A percentile compares a stretch with the other conserved stretches of the same genome.
phyloP scores from a whole-genome alignment of 1,140 invertebrate species.

The Drosophila nikananu region DNA sequence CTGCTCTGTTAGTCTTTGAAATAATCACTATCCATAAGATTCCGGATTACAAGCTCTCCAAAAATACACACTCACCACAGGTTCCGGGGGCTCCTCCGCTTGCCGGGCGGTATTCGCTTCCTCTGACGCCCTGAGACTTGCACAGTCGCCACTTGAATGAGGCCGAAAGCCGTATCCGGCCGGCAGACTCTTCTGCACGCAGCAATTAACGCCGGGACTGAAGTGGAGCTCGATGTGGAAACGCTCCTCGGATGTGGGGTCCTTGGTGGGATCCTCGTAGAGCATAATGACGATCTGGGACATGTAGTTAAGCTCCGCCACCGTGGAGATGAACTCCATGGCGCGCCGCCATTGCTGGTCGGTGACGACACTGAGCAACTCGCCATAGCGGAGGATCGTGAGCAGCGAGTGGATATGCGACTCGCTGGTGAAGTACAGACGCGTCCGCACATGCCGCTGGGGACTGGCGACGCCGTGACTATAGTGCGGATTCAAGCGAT shows the following conservation, averaged over 20 bases:
- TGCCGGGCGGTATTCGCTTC: conserved; percentile 87
- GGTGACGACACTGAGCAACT: conserved; percentile 93
- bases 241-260: conserved; percentile 94
- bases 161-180: conserved; percentile 97
- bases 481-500: conserved; percentile 98
- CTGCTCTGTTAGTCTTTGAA: neutral
- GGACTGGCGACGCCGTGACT: conserved; percentile 99
- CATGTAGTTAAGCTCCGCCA: conserved; percentile 99
- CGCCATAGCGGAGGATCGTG: conserved; percentile 97
- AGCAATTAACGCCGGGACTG: conserved; percentile 98
- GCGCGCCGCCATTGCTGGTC: conserved; percentile 99
- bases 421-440: conserved; percentile 99
- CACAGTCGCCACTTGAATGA: conserved; percentile 92
- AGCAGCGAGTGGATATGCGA: conserved; percentile 99
- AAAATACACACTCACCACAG: conserved; percentile 17
- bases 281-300: conserved; percentile 99
- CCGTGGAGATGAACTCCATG: conserved; percentile 98
- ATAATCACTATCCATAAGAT: neutral
- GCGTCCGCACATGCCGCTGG: conserved; percentile 97
- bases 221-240: conserved; percentile 99
- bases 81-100: conserved; percentile 86
- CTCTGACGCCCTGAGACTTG: conserved; percentile 57
- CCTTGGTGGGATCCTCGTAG: conserved; percentile 99
- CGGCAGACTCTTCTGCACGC: conserved; percentile 97
- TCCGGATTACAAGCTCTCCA: too few species aligned